Conservation (phyloP, 2,113 vertebrate genomes). For the Vulpes vulpes region DNA sequence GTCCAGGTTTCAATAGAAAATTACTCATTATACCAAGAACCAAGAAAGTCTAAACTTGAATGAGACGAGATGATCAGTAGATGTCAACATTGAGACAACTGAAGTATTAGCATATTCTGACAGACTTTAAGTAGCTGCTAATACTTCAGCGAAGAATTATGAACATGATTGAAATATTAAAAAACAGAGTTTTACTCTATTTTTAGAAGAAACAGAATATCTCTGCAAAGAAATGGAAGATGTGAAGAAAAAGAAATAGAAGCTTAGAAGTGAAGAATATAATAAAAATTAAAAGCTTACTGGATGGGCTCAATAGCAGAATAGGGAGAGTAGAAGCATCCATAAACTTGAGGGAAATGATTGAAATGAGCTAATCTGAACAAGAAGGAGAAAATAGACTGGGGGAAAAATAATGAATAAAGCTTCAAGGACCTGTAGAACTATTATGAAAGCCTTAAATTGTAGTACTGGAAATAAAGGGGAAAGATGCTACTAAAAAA, state of each 20-base stretch:
- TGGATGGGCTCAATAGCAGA: neutral
- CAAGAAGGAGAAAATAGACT: neutral
- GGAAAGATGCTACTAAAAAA: neutral
- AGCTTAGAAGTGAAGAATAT: neutral
- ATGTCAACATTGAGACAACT: neutral
- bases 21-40: neutral
- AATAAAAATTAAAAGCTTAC: neutral
- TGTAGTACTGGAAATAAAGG: neutral
- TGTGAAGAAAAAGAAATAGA: neutral
- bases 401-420: neutral
- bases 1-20: neutral
- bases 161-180: neutral
- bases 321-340: neutral
- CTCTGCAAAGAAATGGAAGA: neutral
- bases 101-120: neutral
- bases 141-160: neutral
- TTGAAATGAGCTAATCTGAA: neutral
- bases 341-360: neutral
- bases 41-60: neutral
- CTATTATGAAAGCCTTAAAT: neutral
- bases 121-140: neutral
- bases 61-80: neutral
- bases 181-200: neutral
- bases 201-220: neutral
- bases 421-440: neutral